Evolutionary conservation across 2,113 vertebrate species (phyloP).

Genomic region (Rhinolophus sinicus): DNA sequence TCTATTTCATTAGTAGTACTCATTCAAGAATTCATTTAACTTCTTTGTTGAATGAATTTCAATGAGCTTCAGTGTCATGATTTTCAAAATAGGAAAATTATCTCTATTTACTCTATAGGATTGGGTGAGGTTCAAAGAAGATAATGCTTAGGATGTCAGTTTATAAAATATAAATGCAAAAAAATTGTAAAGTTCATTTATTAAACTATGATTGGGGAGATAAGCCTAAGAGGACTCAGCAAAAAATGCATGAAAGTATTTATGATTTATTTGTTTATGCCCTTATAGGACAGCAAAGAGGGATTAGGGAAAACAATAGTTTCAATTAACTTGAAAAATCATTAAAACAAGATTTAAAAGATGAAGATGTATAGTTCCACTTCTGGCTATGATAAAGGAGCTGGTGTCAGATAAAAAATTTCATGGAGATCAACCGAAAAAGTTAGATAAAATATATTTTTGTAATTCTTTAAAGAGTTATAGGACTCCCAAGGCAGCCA

Average conservation of each 20-base stretch:
- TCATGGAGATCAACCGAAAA: not conserved
- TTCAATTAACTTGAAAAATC: not conserved
- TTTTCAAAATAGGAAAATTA: slow-evolving; percentile 17
- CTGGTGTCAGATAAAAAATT: not conserved
- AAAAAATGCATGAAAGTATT: not conserved
- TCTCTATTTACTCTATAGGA: not conserved
- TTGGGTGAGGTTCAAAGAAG: not conserved
- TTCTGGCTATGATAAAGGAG: not conserved
- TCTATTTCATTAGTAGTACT: not conserved
- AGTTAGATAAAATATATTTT: not conserved
- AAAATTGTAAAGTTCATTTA: not conserved
- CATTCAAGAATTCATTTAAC: not conserved
- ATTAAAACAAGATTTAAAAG: not conserved
- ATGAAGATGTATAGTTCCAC: not conserved
- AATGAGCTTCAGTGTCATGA: not conserved
- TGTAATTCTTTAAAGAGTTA: not conserved
- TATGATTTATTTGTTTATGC: not conserved
- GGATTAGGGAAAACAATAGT: not conserved
- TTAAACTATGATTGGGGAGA: not conserved
- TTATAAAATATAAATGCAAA: not conserved
- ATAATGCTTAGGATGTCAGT: not conserved
- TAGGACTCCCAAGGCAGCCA: not conserved
- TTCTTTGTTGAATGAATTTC: not conserved
- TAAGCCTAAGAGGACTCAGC: not conserved
- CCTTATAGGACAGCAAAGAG: not conserved